Base-by-base conservation (phyloP, 2,797 vertebrate genomes). In the Acipenser transmontanus region DNA sequence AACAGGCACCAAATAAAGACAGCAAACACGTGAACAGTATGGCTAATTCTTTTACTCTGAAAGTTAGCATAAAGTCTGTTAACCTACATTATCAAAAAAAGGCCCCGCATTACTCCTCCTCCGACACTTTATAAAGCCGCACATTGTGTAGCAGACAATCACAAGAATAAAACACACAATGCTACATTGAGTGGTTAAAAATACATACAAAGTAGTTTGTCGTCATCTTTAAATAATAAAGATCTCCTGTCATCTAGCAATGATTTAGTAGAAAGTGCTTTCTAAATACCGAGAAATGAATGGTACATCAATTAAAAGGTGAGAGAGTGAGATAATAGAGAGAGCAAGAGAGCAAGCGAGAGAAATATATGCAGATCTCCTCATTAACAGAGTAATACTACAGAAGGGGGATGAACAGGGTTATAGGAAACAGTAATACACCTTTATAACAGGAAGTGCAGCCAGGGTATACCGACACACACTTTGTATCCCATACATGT, bases 201-300 rank as follows among this genome's bases (percentile, higher is more conserved):
- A 88, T 89, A 90, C 87, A 88, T 86, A 84, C 76, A 81, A 87
- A 88, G 83, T 87, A 88, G 84, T 86, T 70, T 77, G 81, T 87
- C 89, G 89, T 89, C 87, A 89, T 88, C 86, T 91, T 87, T 88
- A 86, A 87, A 84, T 85, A 86, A 88, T 85, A 86, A 84, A 86
- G 59, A 59, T 73, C 70, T 63, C 60, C 83, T 84, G 79, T 82
- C 83, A 84, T 83, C 91, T 91, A 90, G 84, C 86, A 83, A 86
- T 87, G 85, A 82, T 89, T 92, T 90, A 93, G 87, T 89, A 83
- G 88, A 93, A 94, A 93, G 91, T 94, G 92, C 92, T 91, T 92
- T 92, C 87, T 87, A 87, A 91, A 81, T 83, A 85, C 88, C 89
- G 82, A 89, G 82, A 89, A 91, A 68, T 72, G 76, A 67, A 54